These are phyloP conservation scores for Zophobas morio DNA, from an alignment of 1,140 invertebrate species.

Conservation along the genomic window DNA sequence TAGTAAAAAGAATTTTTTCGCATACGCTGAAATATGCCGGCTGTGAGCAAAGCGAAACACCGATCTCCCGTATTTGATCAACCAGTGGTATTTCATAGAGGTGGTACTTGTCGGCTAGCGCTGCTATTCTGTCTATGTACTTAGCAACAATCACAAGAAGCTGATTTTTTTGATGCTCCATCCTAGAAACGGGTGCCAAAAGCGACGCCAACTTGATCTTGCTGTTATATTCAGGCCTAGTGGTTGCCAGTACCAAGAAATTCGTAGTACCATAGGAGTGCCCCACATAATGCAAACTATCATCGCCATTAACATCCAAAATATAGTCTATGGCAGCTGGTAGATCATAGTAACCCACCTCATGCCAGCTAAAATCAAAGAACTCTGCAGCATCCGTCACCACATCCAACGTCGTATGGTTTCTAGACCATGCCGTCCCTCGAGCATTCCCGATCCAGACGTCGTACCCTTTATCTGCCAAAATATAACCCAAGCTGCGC, in stretches of 20 bases:
- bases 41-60: too few relatives aligned
- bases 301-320: too few relatives aligned
- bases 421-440: conserved; percentile 74
- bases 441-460: conserved; percentile 81
- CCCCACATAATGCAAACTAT: too few relatives aligned
- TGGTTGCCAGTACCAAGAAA: not conserved
- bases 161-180: conserved; percentile 5
- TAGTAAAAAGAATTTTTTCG: too few relatives aligned
- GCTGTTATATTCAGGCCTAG: not conserved
- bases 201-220: not conserved
- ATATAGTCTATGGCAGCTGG: conserved; percentile 74
- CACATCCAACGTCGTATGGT: conserved; percentile 56
- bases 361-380: conserved; percentile 60
- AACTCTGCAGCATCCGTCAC: conserved; percentile 67
- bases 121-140: too few relatives aligned
- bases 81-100: too few relatives aligned
- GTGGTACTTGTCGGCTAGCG: too few relatives aligned
- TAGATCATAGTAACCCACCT: conserved; percentile 72
- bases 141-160: not conserved
- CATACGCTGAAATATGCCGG: too few relatives aligned
- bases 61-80: too few relatives aligned
- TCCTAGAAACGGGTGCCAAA: not conserved
- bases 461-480: conserved; percentile 65
- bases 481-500: conserved; percentile 55
- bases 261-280: not conserved